These are phyloP conservation scores for Hyles lineata DNA, from an alignment of 2,888 invertebrate species.

Conservation along the genomic window DNA sequence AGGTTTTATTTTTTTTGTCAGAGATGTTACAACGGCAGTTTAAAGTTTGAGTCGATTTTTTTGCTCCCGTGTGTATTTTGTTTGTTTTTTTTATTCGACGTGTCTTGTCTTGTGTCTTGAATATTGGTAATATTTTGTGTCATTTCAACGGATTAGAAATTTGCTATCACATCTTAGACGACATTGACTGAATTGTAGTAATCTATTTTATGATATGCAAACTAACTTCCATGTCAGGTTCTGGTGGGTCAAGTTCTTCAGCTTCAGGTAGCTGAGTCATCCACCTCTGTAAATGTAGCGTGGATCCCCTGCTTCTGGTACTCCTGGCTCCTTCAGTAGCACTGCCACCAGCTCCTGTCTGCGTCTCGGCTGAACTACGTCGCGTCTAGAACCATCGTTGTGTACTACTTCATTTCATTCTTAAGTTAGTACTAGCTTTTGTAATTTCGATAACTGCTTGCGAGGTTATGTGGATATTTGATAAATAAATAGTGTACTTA, in stretches of 20 bases:
- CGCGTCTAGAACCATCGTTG: slow-evolving; percentile 61
- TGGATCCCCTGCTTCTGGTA: slow-evolving; percentile 87
- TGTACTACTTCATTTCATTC: too few species aligned
- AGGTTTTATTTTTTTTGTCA: too few species aligned
- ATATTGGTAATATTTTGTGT: too few species aligned
- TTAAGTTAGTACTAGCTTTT: too few species aligned
- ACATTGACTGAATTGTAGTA: neutral
- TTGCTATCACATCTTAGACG: neutral
- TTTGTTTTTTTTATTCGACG: too few species aligned
- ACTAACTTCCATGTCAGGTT: slow-evolving; percentile 83
- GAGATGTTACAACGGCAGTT: too few species aligned
- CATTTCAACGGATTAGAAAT: too few species aligned
- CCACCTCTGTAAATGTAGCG: slow-evolving; percentile 91
- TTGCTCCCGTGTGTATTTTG: too few species aligned
- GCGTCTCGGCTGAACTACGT: slow-evolving; percentile 78
- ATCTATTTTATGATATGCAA: neutral
- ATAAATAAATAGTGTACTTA: slow-evolving; percentile 39
- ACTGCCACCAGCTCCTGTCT: slow-evolving; percentile 73
- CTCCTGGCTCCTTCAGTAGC: slow-evolving; percentile 74
- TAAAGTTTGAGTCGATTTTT: too few species aligned
- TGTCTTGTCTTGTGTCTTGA: too few species aligned
- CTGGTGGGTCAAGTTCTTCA: slow-evolving; percentile 80
- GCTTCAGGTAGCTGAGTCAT: slow-evolving; percentile 90
- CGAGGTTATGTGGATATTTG: slow-evolving; percentile 55
- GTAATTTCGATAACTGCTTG: neutral